Base-by-base conservation (phyloP, 37 sponge, comb jelly and placozoan species). In the Lycopodina hypogea region DNA sequence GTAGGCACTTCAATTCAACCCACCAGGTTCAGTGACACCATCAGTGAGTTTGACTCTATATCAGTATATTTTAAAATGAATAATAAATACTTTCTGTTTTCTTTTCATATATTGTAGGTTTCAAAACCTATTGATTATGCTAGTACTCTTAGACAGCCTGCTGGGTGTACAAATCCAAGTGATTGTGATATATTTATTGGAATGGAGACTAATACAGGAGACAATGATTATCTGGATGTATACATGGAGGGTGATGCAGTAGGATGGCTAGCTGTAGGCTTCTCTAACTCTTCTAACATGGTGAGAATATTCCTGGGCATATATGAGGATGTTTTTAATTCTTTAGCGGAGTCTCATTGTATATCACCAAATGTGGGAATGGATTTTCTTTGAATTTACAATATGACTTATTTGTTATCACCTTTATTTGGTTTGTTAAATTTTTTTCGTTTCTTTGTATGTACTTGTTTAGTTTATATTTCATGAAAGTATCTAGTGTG, bases 261-360 rank as follows among this genome's bases (percentile, higher is more conserved):
- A 29, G 78, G 78, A 22, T 84, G 71, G 69, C 56, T 84, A 60
- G 84, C 78, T 12, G 78, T 84, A 42, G 84, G 84, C n/a, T 84
- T 84, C 76, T 77, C 84, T 24, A 36, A 11, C 1, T 24, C 57
- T 40, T 22, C 28, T 29, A 77, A 6, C 56, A 84, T 84, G 84
- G 84, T 84, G 22, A 52, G 75, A 59, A n/a, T n/a, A n/a, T n/a
- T n/a, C n/a, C n/a, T n/a, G n/a, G n/a, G n/a, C n/a, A 28, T 15
- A 9, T 56, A 42, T 72, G 17, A 17, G 55, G 11, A 64, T 53
- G 12, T 12, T 19, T 53, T 53, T 17, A 53, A 12, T 53, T 19
- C 17, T 53, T 19, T 17, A 53, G 55, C 17, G 17, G 17, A 53
- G 17, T 53, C 12, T 17, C 12, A 53, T 17, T 53, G 12, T 53